Evolutionary conservation across 2,113 vertebrate species (phyloP).

Genomic region (Myotis yumanensis): DNA sequence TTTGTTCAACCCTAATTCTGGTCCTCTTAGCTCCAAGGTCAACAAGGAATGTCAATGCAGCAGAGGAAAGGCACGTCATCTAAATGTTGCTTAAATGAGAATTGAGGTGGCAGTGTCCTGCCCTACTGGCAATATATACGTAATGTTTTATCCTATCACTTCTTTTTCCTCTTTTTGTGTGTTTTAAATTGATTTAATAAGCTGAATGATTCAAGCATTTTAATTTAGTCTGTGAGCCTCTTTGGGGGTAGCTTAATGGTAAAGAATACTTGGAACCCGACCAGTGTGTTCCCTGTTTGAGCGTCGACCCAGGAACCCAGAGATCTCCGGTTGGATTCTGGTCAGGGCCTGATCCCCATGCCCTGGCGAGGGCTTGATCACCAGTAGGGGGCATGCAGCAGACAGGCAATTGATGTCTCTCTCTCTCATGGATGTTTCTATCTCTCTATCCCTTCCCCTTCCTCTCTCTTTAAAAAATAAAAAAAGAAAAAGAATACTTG

Average conservation of each 20-base stretch:
- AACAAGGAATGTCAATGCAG: background rate
- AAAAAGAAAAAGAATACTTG: background rate
- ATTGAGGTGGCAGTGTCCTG: background rate
- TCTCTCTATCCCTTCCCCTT: too few relatives aligned
- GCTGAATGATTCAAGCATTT: background rate
- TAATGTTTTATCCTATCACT: background rate
- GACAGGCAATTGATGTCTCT: too few relatives aligned
- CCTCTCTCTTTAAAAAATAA: too few relatives aligned
- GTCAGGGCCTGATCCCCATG: too few relatives aligned
- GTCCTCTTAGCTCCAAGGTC: background rate
- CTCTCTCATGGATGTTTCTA: too few relatives aligned
- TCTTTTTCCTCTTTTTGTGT: background rate
- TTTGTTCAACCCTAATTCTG: constrained; percentile 16
- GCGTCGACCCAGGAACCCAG: too few relatives aligned
- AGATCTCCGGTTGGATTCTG: too few relatives aligned
- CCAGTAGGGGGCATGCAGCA: too few relatives aligned
- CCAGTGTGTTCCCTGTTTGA: too few relatives aligned
- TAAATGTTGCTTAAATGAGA: background rate
- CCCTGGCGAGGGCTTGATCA: too few relatives aligned
- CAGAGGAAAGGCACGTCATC: background rate
- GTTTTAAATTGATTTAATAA: background rate
- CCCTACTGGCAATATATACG: background rate
- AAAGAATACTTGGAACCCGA: background rate
- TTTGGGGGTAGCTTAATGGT: background rate
- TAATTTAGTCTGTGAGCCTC: background rate